Conservation (phyloP, 2,113 vertebrate genomes). For the Canis aureus region DNA sequence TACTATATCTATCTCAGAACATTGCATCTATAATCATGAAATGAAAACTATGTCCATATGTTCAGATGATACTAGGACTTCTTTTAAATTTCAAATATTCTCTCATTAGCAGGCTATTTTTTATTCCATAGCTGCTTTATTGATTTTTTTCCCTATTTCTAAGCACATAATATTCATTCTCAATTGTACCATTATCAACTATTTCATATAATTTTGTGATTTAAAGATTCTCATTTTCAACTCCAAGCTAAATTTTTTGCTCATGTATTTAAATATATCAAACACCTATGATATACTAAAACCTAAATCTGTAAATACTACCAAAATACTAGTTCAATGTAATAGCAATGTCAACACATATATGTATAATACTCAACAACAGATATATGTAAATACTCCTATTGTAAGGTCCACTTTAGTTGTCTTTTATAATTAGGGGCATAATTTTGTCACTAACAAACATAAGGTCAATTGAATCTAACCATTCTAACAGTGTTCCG, state of each 20-base stretch:
- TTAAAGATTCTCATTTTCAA: constrained; percentile 44
- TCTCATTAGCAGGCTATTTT: not conserved
- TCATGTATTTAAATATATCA: not conserved
- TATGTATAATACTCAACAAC: not conserved
- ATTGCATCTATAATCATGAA: constrained; percentile 10
- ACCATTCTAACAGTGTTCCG: not conserved
- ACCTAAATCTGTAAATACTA: not conserved
- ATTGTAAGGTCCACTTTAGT: not conserved
- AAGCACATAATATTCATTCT: constrained; percentile 4
- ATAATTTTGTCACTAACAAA: not conserved
- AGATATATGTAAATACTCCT: not conserved
- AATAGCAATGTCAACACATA: not conserved
- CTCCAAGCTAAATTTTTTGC: not conserved
- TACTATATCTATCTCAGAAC: constrained; percentile 18
- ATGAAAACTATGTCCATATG: constrained; percentile 44
- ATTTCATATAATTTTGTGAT: constrained; percentile 34
- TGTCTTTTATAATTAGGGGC: not conserved
- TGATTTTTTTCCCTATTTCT: constrained; percentile 36
- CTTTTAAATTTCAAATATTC: constrained; percentile 56
- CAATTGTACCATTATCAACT: not conserved
- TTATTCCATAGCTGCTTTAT: constrained; percentile 27
- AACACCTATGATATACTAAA: constrained; percentile 5
- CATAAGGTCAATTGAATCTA: not conserved
- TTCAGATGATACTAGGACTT: not conserved
- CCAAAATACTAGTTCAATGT: not conserved